Evolutionary conservation across 2,797 vertebrate genomes (phyloP).

Genomic region (Miichthys miiuy): DNA sequence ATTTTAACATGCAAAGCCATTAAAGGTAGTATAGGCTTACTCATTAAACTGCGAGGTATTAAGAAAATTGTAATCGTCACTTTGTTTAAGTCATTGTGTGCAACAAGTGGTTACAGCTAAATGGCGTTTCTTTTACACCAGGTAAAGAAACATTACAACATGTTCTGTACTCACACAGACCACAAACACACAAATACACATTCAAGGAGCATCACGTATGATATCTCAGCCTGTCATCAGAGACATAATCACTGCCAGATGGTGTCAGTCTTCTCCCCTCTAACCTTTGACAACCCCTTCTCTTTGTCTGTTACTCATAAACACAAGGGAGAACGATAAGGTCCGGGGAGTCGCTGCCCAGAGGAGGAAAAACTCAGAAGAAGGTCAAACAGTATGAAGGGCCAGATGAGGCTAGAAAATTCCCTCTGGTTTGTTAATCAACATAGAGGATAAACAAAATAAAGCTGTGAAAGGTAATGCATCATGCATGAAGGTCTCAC

Average conservation of each 20-base stretch:
- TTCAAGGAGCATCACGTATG: constrained; percentile 31
- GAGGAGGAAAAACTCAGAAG: constrained; percentile 54
- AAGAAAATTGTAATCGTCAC: not conserved
- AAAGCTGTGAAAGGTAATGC: constrained; percentile 29
- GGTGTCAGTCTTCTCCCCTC: constrained; percentile 64
- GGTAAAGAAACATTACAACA: not conserved
- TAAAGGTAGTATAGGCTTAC: not conserved
- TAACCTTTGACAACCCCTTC: constrained; percentile 75
- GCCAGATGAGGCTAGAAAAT: constrained; percentile 56
- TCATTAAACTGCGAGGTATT: not conserved
- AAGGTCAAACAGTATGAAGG: constrained; percentile 55
- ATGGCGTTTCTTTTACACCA: not conserved
- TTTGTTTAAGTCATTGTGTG: not conserved
- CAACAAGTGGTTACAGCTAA: not conserved
- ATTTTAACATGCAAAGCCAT: constrained; percentile 17
- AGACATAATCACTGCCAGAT: constrained; percentile 83
- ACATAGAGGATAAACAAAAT: constrained; percentile 62
- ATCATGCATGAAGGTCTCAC: constrained; percentile 37
- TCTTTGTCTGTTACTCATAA: constrained; percentile 41
- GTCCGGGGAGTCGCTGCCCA: constrained; percentile 64
- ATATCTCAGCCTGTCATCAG: constrained; percentile 66
- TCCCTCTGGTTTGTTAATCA: constrained; percentile 74
- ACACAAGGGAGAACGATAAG: constrained; percentile 69
- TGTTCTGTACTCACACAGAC: constrained; percentile 9
- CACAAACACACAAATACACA: constrained; percentile 40